Evolutionary conservation across 2,888 invertebrate genomes (phyloP).

Genomic region (Cecidostiba fungosa): DNA sequence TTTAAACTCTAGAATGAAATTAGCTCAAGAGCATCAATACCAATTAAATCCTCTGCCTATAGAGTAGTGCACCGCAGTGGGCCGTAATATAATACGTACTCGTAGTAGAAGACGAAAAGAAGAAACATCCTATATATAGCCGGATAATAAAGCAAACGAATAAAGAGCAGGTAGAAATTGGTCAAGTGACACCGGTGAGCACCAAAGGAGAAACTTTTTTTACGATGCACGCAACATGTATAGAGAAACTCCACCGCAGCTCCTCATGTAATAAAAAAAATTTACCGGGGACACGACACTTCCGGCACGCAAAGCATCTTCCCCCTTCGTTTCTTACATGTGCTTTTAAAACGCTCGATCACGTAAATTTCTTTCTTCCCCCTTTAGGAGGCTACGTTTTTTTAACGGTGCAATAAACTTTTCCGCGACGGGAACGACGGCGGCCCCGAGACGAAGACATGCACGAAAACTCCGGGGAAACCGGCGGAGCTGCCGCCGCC

Average conservation of each 20-base stretch:
- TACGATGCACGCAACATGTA: constrained; percentile 41
- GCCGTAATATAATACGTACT: background rate
- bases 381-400: background rate
- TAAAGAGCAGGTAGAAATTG: constrained; percentile 25
- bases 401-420: constrained; percentile 10
- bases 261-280: constrained; percentile 21
- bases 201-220: constrained; percentile 14
- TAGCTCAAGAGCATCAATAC: constrained; percentile 48
- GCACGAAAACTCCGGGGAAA: constrained; percentile 30
- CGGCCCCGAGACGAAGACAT: background rate
- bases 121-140: background rate
- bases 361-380: background rate
- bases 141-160: background rate
- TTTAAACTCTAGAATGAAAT: constrained; percentile 29
- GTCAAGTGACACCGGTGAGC: constrained; percentile 45
- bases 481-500: background rate
- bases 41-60: constrained; percentile 7
- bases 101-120: too few relatives aligned
- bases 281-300: constrained; percentile 37
- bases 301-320: constrained; percentile 34
- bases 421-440: background rate
- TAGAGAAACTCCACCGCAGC: background rate
- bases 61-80: background rate
- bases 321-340: constrained; percentile 15
- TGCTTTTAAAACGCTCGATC: constrained; percentile 21